These are phyloP conservation scores for Hypotaenidia okinawae DNA, from an alignment of 2,797 vertebrate species.

Conservation along the genomic window DNA sequence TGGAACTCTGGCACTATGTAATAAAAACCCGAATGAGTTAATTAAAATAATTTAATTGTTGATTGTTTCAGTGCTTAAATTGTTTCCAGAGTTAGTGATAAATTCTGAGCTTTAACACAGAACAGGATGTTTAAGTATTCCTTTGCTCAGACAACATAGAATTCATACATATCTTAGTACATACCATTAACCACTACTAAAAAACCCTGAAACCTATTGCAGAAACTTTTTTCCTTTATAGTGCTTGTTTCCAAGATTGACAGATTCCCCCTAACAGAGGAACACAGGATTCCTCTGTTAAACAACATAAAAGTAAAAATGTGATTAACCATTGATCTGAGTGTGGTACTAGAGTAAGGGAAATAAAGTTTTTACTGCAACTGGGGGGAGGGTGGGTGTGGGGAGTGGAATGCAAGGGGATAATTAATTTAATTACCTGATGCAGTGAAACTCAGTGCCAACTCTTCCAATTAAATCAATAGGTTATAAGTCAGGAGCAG, in stretches of 20 bases:
- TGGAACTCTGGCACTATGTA: not conserved
- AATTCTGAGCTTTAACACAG: not conserved
- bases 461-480: not conserved
- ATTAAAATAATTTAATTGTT: not conserved
- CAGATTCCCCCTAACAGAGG: not conserved
- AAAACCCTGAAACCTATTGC: not conserved
- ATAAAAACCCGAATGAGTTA: not conserved
- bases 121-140: not conserved
- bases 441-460: not conserved
- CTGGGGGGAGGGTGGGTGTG: not conserved
- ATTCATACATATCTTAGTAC: not conserved
- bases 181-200: not conserved
- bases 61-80: not conserved
- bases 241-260: not conserved
- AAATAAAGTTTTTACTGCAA: not conserved
- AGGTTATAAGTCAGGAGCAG: not conserved
- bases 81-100: not conserved
- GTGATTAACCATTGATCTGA: conserved; percentile 32
- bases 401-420: not conserved
- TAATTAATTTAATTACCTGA: conserved; percentile 21
- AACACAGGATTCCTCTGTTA: not conserved
- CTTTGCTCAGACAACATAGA: not conserved
- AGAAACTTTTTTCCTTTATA: not conserved
- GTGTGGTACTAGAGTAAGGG: not conserved
- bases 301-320: conserved; percentile 8